Conservation (phyloP, 1,140 invertebrate genomes). For the Drosophila malerkotliana region DNA sequence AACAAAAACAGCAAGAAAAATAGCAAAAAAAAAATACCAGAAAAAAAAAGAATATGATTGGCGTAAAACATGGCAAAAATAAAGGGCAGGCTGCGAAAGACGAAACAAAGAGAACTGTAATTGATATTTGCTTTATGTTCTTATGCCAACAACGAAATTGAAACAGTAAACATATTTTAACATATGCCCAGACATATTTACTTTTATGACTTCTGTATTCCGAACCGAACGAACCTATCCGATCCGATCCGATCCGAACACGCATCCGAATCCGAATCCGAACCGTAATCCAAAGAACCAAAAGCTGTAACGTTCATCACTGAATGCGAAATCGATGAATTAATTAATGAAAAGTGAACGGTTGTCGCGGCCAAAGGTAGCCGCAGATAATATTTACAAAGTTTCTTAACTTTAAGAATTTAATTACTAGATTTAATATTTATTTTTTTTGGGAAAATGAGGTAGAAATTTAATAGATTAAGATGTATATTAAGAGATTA, state of each 20-base stretch:
- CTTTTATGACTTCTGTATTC: conserved; percentile 49
- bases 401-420: neutral
- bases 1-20: too few species aligned
- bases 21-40: too few species aligned
- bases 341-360: conserved; percentile 47
- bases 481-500: too few species aligned
- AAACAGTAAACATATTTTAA: conserved; percentile 74
- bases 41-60: conserved; percentile 8
- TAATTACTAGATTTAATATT: too few species aligned
- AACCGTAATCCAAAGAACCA: neutral
- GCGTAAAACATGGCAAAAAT: conserved; percentile 3
- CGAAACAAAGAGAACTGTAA: conserved; percentile 51
- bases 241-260: neutral
- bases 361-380: neutral
- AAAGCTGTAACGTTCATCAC: conserved; percentile 13
- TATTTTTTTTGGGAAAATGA: too few species aligned
- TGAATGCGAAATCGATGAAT: conserved; percentile 45
- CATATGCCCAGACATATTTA: conserved; percentile 66
- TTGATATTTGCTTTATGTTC: conserved; percentile 72
- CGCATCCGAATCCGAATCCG: too few species aligned
- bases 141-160: conserved; percentile 59
- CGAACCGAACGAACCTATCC: neutral
- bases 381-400: neutral
- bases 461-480: too few species aligned
- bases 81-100: conserved; percentile 26